Conservation (phyloP, 2,113 vertebrate species). For the Scomber colias region DNA sequence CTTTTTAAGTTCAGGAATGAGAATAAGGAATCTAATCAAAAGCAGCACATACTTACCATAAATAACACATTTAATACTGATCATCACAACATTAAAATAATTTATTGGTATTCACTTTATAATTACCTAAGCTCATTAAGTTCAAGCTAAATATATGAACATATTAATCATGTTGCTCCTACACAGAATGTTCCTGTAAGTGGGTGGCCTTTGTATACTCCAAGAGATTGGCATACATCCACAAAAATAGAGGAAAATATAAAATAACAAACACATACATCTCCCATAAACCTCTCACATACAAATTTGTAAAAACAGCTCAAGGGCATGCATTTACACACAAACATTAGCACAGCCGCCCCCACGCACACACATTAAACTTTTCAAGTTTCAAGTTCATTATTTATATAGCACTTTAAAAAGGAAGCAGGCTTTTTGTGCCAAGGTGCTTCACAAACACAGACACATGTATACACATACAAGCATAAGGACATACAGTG, state of each 20-base stretch:
- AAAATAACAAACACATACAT: slow-evolving; percentile 13
- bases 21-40: slow-evolving; percentile 8
- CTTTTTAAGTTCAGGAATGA: slow-evolving; percentile 24
- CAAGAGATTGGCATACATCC: slow-evolving; percentile 12
- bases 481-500: too few species aligned
- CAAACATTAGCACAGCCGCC: neutral
- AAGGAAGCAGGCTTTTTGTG: too few species aligned
- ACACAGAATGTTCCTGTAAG: slow-evolving; percentile 31
- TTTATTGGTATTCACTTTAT: slow-evolving; percentile 44
- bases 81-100: slow-evolving; percentile 20
- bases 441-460: too few species aligned
- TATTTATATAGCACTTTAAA: too few species aligned
- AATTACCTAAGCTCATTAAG: slow-evolving; percentile 39
- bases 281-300: slow-evolving; percentile 11
- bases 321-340: slow-evolving; percentile 18
- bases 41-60: neutral
- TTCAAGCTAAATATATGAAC: slow-evolving; percentile 42
- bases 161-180: slow-evolving; percentile 47
- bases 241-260: slow-evolving; percentile 25
- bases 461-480: too few species aligned
- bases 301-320: slow-evolving; percentile 52
- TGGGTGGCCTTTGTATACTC: slow-evolving; percentile 32
- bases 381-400: neutral
- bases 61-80: neutral
- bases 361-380: slow-evolving; percentile 4